Percentiles rank a stretch among this genome's conserved stretches.
Conservation (phyloP, 1,140 invertebrate genomes). For the Lepidurus couesii region DNA sequence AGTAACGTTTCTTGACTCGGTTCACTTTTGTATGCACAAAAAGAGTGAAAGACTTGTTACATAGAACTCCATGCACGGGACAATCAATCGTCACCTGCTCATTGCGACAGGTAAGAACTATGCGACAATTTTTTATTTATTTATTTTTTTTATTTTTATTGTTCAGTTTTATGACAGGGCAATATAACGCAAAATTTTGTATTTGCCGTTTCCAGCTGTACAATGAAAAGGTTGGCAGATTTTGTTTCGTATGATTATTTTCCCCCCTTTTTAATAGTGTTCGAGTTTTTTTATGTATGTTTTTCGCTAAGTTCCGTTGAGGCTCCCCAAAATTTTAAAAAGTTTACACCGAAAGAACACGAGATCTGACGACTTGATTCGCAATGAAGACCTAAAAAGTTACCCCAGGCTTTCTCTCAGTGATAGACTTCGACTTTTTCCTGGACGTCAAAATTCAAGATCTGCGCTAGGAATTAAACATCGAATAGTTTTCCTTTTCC, state of each 20-base stretch:
- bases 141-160: too few species aligned
- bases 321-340: neutral
- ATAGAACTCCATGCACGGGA: neutral
- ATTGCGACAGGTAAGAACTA: too few species aligned
- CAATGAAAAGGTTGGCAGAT: constrained; percentile 19
- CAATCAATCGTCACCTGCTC: neutral
- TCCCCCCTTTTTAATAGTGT: neutral
- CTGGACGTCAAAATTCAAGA: neutral
- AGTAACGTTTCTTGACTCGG: constrained; percentile 18
- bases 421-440: neutral
- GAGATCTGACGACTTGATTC: constrained; percentile 10
- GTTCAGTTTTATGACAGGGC: neutral
- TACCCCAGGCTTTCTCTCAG: neutral
- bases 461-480: constrained; percentile 13
- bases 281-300: neutral
- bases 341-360: neutral
- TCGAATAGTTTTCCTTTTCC: neutral
- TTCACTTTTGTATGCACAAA: neutral
- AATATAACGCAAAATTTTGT: constrained; percentile 19
- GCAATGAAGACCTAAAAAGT: neutral
- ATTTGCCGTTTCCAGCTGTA: constrained; percentile 18
- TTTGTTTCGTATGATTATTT: neutral
- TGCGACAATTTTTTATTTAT: too few species aligned
- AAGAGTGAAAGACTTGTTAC: neutral
- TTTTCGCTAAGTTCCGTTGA: neutral